Evolutionary conservation across 2,113 vertebrate species (phyloP).

Genomic region (Triplophysa rosa): DNA sequence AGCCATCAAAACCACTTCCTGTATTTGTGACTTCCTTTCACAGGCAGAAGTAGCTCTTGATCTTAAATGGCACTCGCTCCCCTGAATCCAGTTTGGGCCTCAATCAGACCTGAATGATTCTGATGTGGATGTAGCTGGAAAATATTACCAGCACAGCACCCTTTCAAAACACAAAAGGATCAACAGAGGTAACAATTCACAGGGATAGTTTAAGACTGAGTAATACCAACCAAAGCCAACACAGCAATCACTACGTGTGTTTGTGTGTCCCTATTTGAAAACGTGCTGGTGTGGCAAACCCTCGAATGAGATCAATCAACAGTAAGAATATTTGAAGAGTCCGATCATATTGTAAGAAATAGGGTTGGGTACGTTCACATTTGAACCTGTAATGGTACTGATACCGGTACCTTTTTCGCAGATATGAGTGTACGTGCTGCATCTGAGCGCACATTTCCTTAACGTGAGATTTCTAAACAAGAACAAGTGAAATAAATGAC

Average conservation of each 20-base stretch:
- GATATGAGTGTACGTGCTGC: too few species aligned
- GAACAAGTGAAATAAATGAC: too few species aligned
- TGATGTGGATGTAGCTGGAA: neutral
- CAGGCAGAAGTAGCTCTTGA: neutral
- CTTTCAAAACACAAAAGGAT: neutral
- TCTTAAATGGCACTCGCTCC: neutral
- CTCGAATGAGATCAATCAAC: neutral
- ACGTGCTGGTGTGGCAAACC: neutral
- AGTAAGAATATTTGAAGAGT: neutral
- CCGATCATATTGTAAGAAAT: neutral
- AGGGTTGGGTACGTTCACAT: too few species aligned
- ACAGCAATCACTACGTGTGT: neutral
- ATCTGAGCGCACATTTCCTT: too few species aligned
- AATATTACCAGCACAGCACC: neutral
- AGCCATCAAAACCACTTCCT: neutral
- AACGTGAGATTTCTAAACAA: too few species aligned
- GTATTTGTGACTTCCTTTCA: constrained; percentile 20
- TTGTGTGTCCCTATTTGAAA: neutral
- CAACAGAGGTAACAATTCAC: neutral
- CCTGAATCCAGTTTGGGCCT: neutral
- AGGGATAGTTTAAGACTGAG: constrained; percentile 19
- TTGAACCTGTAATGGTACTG: too few species aligned
- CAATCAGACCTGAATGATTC: neutral
- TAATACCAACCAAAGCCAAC: constrained; percentile 23
- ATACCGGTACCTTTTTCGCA: too few species aligned